These are phyloP conservation scores for Megaleporinus macrocephalus DNA, from an alignment of 2,113 vertebrate genomes.

Conservation along the genomic window DNA sequence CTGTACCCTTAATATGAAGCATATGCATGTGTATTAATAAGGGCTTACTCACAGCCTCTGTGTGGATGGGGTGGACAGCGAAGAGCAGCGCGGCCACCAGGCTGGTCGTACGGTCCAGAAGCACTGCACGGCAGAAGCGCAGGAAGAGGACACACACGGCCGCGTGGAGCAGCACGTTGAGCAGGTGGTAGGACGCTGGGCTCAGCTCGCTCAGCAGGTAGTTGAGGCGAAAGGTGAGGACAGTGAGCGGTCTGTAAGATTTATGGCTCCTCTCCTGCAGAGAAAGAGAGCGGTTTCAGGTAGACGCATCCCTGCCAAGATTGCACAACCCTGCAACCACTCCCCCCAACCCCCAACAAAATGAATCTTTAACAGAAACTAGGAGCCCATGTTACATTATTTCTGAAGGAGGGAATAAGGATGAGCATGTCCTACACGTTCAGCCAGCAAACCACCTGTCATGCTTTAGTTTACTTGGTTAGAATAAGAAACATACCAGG, in stretches of 20 bases:
- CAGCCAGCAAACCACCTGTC: neutral
- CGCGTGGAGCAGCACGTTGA: constrained; percentile 89
- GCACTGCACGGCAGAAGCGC: constrained; percentile 89
- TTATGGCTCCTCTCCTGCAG: constrained; percentile 96
- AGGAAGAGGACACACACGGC: constrained; percentile 91
- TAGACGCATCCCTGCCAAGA: neutral
- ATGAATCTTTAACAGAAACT: neutral
- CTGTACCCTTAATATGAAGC: too few relatives aligned
- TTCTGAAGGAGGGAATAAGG: neutral
- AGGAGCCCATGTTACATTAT: neutral
- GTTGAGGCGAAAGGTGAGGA: constrained; percentile 95
- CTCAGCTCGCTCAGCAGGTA: constrained; percentile 93
- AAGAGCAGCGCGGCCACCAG: constrained; percentile 90
- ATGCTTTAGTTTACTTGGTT: neutral
- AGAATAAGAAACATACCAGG: neutral
- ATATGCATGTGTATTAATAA: neutral
- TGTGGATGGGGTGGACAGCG: constrained; percentile 95
- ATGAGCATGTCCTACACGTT: neutral
- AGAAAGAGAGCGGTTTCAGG: neutral
- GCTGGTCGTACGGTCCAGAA: constrained; percentile 86
- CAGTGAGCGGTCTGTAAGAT: constrained; percentile 94
- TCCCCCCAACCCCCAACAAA: too few relatives aligned
- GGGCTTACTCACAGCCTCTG: constrained; percentile 91
- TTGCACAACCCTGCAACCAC: neutral
- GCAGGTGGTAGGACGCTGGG: constrained; percentile 92